Evolutionary conservation across 2,113 vertebrate genomes (phyloP), one percentile per base, ranked within the genome.

Genomic region (Dipodomys stephensi): DNA sequence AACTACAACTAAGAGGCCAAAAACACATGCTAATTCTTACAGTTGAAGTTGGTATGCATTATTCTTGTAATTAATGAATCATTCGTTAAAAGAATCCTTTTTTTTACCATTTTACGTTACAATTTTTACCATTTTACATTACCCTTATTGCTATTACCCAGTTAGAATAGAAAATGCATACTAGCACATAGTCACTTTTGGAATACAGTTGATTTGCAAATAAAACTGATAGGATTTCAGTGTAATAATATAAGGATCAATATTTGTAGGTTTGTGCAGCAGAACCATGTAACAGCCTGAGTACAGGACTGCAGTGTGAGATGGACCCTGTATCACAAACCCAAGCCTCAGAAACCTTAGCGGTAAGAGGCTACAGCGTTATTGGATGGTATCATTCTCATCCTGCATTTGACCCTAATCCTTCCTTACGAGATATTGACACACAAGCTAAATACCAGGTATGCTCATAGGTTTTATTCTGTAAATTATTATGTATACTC

Each of bases 321-420:
- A 99, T 99, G 99, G 99, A 99, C 90, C 99, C 99, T 0, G 98
- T 99, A 12, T 99, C 99, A 64, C 99, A 99, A 73, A 99, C 99
- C 0, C 99, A 99, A 96, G 99, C 99, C 60, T 99, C 99, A 0
- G 99, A 99, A 73, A 87, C 98, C 4, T 98, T 99, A 95, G 98
- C 98, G 0, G 97, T 98, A 25, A 97, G 99, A 88, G 99, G 99
- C 13, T 98, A 98, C 94, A 97, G 97, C 23, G 98, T 99, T 1
- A 98, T 99, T 19, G 99, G 99, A 12, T 99, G 99, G 99, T 99
- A 99, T 97, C 99, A 99, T 94, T 99, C 99, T 0, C 99, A 99
- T 93, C 99, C 99, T 0, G 98, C 99, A 49, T 99, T 99, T 67
- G 99, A 99, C 44, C 99, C 99, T 72, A 99, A 98, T 97, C 99